phyloP scores from a whole-genome alignment of 2,888 invertebrate species.

The Tenthredo amoena region DNA sequence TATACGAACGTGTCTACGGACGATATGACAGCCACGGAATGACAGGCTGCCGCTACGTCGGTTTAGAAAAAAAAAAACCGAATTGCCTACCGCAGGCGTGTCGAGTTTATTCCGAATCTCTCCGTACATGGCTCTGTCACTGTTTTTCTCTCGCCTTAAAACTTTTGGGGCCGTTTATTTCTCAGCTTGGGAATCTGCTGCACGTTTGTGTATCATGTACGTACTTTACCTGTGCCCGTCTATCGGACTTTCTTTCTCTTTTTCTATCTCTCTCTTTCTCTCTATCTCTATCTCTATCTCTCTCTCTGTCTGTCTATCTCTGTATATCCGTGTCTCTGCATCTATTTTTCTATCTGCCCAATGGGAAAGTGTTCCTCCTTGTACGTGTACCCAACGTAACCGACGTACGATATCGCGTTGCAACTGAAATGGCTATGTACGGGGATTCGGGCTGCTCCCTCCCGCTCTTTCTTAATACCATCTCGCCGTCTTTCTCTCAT shows the following conservation, averaged over 20 bases:
- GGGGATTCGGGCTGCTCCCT: slow-evolving; percentile 17
- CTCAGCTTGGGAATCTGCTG: slow-evolving; percentile 19
- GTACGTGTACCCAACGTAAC: slow-evolving; percentile 37
- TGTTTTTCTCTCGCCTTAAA: slow-evolving; percentile 4
- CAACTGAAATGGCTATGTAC: slow-evolving; percentile 48
- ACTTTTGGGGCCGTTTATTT: neutral
- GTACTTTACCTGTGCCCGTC: slow-evolving; percentile 28
- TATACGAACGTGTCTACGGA: too few relatives aligned
- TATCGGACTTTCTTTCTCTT: slow-evolving; percentile 49
- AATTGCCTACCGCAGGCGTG: too few relatives aligned
- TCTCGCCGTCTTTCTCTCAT: slow-evolving; percentile 51
- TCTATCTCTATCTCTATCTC: slow-evolving; percentile 40
- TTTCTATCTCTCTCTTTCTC: slow-evolving; percentile 35
- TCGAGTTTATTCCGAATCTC: too few relatives aligned
- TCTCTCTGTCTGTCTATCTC: slow-evolving; percentile 44
- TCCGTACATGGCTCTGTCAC: neutral
- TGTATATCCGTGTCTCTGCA: slow-evolving; percentile 49
- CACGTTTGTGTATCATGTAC: slow-evolving; percentile 28
- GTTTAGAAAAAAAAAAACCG: too few relatives aligned
- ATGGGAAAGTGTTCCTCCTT: slow-evolving; percentile 45
- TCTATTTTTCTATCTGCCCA: slow-evolving; percentile 46
- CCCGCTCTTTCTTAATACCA: slow-evolving; percentile 19
- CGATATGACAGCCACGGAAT: too few relatives aligned
- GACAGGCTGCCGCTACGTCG: too few relatives aligned
- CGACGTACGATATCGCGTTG: slow-evolving; percentile 47